These are phyloP conservation scores for Sisyra terminalis DNA, from an alignment of 2,888 invertebrate genomes.

Conservation along the genomic window DNA sequence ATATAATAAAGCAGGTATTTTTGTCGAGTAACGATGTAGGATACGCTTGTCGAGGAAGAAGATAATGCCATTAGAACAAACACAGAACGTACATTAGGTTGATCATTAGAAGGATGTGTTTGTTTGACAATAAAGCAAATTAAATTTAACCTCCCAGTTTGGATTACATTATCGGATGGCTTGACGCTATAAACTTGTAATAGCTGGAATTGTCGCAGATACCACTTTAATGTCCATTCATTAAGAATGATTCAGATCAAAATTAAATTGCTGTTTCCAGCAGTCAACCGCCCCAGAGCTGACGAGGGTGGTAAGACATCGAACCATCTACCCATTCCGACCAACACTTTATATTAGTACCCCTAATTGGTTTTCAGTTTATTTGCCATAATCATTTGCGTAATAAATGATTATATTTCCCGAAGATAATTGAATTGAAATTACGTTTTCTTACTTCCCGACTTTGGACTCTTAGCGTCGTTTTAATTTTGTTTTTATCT, in stretches of 20 bases:
- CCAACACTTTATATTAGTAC: no score
- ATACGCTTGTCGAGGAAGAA: background rate
- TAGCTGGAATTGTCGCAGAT: conserved; percentile 3
- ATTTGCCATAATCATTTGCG: no score
- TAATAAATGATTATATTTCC: no score
- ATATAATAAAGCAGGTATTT: no score
- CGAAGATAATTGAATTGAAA: no score
- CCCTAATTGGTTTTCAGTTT: no score
- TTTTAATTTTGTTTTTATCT: no score
- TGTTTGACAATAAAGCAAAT: conserved; percentile 8
- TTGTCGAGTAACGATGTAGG: no score
- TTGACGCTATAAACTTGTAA: conserved; percentile 1
- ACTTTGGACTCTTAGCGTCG: no score
- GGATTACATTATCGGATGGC: conserved; percentile 4
- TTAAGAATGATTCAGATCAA: conserved; percentile 5
- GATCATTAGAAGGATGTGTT: conserved; percentile 5
- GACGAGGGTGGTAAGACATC: no score
- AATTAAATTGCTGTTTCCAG: conserved; percentile 4
- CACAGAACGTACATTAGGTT: conserved; percentile 4
- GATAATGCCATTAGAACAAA: conserved; percentile 5
- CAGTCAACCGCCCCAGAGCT: background rate
- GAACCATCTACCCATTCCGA: no score
- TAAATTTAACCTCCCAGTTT: conserved; percentile 6
- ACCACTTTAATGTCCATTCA: conserved; percentile 5
- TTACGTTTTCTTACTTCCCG: no score